Evolutionary conservation across 2,888 invertebrate species (phyloP).

Genomic region (Agriopis marginaria): DNA sequence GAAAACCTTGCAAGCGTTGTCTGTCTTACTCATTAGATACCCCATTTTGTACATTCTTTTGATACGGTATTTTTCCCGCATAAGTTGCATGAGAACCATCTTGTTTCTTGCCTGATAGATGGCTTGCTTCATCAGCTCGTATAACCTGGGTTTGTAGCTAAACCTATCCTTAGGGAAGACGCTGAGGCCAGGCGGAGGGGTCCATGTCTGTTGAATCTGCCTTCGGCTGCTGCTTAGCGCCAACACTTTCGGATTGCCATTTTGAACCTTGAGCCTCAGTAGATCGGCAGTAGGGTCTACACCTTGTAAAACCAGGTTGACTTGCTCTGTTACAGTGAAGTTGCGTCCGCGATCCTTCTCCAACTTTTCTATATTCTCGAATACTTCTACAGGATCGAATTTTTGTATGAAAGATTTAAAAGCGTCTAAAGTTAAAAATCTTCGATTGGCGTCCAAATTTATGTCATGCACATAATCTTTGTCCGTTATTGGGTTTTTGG

Average conservation of each 20-base stretch:
- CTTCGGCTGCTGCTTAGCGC: constrained; percentile 8
- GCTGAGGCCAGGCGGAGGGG: background rate
- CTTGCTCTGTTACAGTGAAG: background rate
- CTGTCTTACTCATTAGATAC: constrained; percentile 4
- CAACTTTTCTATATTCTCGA: background rate
- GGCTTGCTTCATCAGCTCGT: constrained; percentile 15
- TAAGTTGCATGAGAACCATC: constrained; percentile 9
- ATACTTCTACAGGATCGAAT: background rate
- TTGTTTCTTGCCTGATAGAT: constrained; percentile 14
- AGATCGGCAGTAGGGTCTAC: constrained; percentile 5
- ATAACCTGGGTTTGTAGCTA: background rate
- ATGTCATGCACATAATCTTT: constrained; percentile 13
- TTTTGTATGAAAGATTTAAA: constrained; percentile 8
- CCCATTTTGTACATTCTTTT: constrained; percentile 1
- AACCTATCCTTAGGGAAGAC: background rate
- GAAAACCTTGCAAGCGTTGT: constrained; percentile 10
- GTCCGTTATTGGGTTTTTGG: constrained; percentile 5
- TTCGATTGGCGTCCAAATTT: constrained; percentile 1
- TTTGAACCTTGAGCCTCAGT: constrained; percentile 9
- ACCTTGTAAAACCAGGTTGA: constrained; percentile 14
- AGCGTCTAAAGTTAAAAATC: background rate
- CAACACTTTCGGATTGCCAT: constrained; percentile 6
- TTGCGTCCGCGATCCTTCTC: background rate
- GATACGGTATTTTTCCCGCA: background rate
- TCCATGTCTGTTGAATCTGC: background rate